Evolutionary conservation across 2,888 invertebrate species (phyloP), one percentile per base, ranked within the genome.

Genomic region (Lasius platythorax): DNA sequence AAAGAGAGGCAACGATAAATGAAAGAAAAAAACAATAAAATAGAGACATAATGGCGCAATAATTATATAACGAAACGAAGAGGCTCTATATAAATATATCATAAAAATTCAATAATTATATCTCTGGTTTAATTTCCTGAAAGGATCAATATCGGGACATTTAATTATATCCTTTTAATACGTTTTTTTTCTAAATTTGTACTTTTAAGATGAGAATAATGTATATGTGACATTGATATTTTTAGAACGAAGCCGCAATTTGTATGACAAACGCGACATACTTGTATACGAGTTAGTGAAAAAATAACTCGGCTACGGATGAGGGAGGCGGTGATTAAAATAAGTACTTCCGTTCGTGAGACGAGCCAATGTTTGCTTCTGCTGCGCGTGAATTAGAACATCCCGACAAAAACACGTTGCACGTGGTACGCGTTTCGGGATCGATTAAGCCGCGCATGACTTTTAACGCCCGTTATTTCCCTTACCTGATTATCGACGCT

Each of bases 361-460:
- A 75, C n/a, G 46, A 43, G 23, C 8, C 64, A 46, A 64, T 64
- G 46, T 64, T 75, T 64, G 43, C 63, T 74, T 74, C 9, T 63
- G 43, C 64, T 33, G 37, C 61, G 30, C 75, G 46, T 33, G 64
- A 75, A 75, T 64, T 64, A 75, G 75, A 64, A 23, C 46, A 33
- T 33, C 33, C 18, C 75, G 64, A 64, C 64, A 50, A 64, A 64
- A 50, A 50, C 75, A 75, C 74, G 23, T 46, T 46, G 63, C 75
- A 75, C 74, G 74, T 61, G 56, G 15, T n/a, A 28, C 72, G 15
- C 40, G 5, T 23, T 46, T 75, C 15, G 5, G 33, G 30, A 64
- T 64, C 63, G 46, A 75, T 75, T 23, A 46, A 23, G 18, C 50
- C 75, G 75, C 75, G 75, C 75, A 75, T 64, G 63, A 63, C 61